Conservation (phyloP, 2,797 vertebrate species). For the Amblyopsis hoosieri region DNA sequence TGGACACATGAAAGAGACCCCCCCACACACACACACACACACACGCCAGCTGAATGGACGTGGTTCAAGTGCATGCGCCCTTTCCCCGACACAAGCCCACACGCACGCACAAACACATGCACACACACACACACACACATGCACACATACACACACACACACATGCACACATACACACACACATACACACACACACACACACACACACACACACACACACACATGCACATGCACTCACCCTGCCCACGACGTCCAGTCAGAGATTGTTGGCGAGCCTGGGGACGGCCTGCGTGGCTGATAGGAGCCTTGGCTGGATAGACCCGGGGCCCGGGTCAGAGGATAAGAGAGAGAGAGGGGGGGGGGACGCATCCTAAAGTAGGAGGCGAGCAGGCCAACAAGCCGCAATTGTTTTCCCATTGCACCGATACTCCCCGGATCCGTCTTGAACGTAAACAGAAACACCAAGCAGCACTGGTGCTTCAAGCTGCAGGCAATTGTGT, state of each 20-base stretch:
- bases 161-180: slow-evolving; percentile 6
- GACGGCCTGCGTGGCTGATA: slow-evolving; percentile 29
- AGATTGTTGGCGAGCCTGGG: slow-evolving; percentile 43
- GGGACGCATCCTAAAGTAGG: not conserved
- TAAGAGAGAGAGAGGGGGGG: not conserved
- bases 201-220: slow-evolving; percentile 16
- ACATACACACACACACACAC: slow-evolving; percentile 3
- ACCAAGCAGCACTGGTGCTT: too few relatives aligned
- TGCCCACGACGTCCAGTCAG: slow-evolving; percentile 42
- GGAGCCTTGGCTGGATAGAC: slow-evolving; percentile 43
- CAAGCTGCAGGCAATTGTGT: too few relatives aligned
- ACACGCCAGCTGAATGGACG: slow-evolving; percentile 27
- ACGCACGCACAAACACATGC: slow-evolving; percentile 8
- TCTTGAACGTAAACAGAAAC: too few relatives aligned
- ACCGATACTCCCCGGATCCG: not conserved
- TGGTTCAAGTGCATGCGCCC: slow-evolving; percentile 59
- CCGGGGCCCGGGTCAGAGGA: slow-evolving; percentile 4
- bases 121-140: slow-evolving; percentile 8
- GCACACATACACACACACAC: not conserved
- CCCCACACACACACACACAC: slow-evolving; percentile 16
- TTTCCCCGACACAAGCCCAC: slow-evolving; percentile 21
- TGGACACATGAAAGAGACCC: slow-evolving; percentile 49
- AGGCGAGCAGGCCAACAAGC: slow-evolving; percentile 14
- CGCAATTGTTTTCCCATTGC: not conserved
- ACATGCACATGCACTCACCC: slow-evolving; percentile 2